Percentiles rank a stretch among this genome's conserved stretches.
Conservation (phyloP, 2,888 invertebrate genomes). For the Cosmorhoe ocellata region DNA sequence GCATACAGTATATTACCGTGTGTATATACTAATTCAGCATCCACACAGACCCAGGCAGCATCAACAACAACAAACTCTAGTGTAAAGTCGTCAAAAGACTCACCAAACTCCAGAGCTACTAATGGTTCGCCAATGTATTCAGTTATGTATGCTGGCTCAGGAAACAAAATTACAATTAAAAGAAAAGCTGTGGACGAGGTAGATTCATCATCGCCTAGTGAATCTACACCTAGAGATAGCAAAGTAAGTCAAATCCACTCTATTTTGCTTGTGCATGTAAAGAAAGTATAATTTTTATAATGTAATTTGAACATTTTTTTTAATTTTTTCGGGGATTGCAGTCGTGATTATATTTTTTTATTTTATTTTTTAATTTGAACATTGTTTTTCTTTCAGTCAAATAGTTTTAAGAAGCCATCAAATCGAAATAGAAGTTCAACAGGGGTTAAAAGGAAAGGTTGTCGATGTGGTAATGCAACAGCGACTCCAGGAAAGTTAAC, state of each 20-base stretch:
- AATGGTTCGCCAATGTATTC: constrained; percentile 84
- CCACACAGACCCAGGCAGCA: constrained; percentile 68
- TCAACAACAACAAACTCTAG: constrained; percentile 61
- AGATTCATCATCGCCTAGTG: constrained; percentile 67
- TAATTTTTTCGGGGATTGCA: too few relatives aligned
- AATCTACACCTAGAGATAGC: constrained; percentile 62
- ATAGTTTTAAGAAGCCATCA: constrained; percentile 76
- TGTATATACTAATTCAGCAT: constrained; percentile 85
- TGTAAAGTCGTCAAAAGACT: constrained; percentile 60
- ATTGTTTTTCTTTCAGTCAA: constrained; percentile 60
- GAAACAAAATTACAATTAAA: constrained; percentile 92
- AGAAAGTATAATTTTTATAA: too few relatives aligned
- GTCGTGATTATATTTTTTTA: not conserved
- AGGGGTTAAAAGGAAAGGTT: constrained; percentile 86
- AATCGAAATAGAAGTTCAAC: constrained; percentile 70
- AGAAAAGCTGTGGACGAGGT: constrained; percentile 86
- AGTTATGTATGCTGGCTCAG: constrained; percentile 90
- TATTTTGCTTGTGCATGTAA: too few relatives aligned
- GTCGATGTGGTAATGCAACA: constrained; percentile 95
- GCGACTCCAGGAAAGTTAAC: constrained; percentile 94
- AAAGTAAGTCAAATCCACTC: constrained; percentile 46
- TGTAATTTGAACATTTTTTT: too few relatives aligned
- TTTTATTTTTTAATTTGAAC: not conserved
- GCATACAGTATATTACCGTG: constrained; percentile 89
- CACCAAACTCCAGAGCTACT: constrained; percentile 66